A percentile compares a stretch with the other conserved stretches of the same genome.
Evolutionary conservation across 2,797 vertebrate species (phyloP).

Genomic region (Bothrops alternatus): DNA sequence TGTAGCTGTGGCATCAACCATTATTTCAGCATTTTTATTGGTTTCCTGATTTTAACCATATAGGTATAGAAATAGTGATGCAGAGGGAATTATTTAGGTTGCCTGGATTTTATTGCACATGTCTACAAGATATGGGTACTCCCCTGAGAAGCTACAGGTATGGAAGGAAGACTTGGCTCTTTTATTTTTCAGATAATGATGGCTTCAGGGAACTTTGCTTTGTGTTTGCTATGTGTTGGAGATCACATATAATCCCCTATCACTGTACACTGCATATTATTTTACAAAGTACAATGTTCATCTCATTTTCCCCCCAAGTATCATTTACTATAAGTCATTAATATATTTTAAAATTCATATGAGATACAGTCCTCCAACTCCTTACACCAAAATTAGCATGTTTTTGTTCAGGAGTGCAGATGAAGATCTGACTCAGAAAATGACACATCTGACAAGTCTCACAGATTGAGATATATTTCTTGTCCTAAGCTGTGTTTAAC

Average conservation of each 20-base stretch:
- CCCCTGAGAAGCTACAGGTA: background rate
- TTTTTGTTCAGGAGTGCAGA: slow-evolving; percentile 10
- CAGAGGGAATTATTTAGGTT: background rate
- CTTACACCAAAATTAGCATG: background rate
- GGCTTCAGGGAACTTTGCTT: background rate
- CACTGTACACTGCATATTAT: background rate
- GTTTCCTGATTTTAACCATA: background rate
- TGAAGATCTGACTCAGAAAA: slow-evolving; percentile 12
- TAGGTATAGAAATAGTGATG: background rate
- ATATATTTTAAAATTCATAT: background rate
- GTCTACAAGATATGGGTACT: background rate
- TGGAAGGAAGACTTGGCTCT: background rate
- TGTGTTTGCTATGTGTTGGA: background rate
- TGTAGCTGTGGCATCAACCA: background rate
- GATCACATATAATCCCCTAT: background rate
- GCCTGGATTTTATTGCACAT: background rate
- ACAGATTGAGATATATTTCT: background rate
- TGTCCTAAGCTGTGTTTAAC: background rate
- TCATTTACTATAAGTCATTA: background rate
- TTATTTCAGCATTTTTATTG: background rate
- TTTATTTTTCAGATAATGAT: background rate
- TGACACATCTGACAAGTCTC: background rate
- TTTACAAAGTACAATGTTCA: background rate
- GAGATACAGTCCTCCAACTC: background rate
- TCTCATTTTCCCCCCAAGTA: background rate